Evolutionary conservation across 2,113 vertebrate genomes (phyloP).

Genomic region (Saccopteryx leptura): DNA sequence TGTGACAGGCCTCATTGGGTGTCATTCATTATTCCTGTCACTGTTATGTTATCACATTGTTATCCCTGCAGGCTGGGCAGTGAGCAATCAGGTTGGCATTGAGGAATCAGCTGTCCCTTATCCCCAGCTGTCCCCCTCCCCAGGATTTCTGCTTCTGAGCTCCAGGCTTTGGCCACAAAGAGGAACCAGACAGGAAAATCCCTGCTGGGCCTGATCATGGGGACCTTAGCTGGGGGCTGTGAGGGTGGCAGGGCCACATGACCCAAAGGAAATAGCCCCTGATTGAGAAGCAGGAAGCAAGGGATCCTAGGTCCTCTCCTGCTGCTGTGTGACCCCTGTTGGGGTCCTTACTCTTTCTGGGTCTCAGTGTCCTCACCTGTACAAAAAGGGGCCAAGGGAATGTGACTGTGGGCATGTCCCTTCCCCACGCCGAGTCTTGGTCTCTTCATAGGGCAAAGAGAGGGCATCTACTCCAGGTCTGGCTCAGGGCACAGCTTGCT

Average conservation of each 20-base stretch:
- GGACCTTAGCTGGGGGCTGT: neutral
- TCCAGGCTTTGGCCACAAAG: neutral
- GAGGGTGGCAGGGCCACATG: neutral
- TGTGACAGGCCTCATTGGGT: neutral
- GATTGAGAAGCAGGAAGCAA: fast-evolving
- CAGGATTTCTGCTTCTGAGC: neutral
- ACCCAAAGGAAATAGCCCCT: too few species aligned
- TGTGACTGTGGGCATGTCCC: neutral
- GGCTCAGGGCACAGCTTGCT: neutral
- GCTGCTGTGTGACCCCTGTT: neutral
- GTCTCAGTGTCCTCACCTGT: neutral
- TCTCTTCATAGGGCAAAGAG: neutral
- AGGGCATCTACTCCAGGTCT: neutral
- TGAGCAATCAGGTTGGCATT: too few species aligned
- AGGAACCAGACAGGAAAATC: slow-evolving; percentile 49
- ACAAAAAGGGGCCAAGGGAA: neutral
- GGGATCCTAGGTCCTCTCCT: neutral
- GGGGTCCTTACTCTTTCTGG: neutral
- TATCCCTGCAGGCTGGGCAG: neutral
- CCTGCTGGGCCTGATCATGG: neutral
- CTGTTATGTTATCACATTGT: neutral
- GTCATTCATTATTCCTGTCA: too few species aligned
- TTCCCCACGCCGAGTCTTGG: neutral
- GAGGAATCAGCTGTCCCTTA: neutral
- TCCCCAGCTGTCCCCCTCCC: neutral